Percentiles rank a stretch among this genome's conserved stretches.
Evolutionary conservation across 2,888 invertebrate species (phyloP).

Genomic region (Caenorhabditis sp.): DNA sequence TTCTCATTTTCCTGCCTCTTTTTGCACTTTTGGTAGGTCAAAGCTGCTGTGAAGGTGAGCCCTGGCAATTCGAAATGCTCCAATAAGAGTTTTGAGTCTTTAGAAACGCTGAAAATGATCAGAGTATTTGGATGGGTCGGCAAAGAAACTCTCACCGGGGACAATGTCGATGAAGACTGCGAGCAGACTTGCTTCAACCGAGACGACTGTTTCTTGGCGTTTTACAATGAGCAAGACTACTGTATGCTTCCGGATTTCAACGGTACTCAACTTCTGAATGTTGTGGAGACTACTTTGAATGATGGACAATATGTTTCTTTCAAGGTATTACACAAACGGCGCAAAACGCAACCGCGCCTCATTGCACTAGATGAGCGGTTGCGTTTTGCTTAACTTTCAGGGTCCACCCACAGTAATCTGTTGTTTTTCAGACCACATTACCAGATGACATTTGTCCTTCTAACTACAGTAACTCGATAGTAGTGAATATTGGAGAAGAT

Average conservation of each 20-base stretch:
- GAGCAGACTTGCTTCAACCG: background rate
- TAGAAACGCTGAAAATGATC: slow-evolving; percentile 9
- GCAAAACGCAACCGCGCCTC: too few relatives aligned
- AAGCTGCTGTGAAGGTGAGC: too few relatives aligned
- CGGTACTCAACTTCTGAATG: background rate
- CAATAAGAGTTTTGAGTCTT: too few relatives aligned
- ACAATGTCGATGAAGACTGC: background rate
- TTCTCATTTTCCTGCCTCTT: too few relatives aligned
- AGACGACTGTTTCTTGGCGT: slow-evolving; percentile 13
- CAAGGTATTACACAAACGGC: slow-evolving; percentile 7
- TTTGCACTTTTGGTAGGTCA: too few relatives aligned
- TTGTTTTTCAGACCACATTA: background rate
- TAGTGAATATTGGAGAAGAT: background rate
- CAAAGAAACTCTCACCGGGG: too few relatives aligned
- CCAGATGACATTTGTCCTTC: background rate
- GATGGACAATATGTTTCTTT: slow-evolving; percentile 2
- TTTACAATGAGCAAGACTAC: background rate
- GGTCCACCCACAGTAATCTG: background rate
- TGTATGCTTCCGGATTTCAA: background rate
- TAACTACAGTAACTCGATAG: background rate
- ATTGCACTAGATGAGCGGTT: too few relatives aligned
- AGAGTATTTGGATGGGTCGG: background rate
- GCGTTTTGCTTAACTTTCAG: too few relatives aligned
- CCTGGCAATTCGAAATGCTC: too few relatives aligned
- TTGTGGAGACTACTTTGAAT: background rate